Base-by-base conservation (phyloP, 1,140 invertebrate genomes). In the Wiebesia pumilae region DNA sequence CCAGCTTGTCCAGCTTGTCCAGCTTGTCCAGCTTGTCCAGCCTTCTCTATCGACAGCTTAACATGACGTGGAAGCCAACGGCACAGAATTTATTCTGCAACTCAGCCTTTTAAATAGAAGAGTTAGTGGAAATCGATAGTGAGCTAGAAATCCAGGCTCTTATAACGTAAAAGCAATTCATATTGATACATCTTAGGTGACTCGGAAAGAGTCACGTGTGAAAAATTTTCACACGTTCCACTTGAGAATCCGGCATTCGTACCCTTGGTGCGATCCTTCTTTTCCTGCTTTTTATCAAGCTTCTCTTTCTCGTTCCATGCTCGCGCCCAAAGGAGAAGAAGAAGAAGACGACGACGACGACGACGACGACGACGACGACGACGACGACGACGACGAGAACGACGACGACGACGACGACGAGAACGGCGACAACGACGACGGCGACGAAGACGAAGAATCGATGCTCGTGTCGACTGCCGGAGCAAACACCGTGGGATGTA, bases 401-500 rank as follows among this genome's bases (percentile, higher is more conserved):
- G 58, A 43, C 24, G 80, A 58, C 38, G 82, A 54, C 54, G 84
- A 65, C 51, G 81, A 47, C 24, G 58, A 62, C n/a, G 65, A 54
- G n/a, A 27, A 47, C 6, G 43, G 14, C 33, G 35, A 67, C 40
- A 35, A 14, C 78, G 33, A 75, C 38, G 75, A 85, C 24, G 78
- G 35, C 33, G 75, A 75, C 33, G 80, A 73, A 43, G 81, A 81
- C 27, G 40, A 88, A 92, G 93, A 91, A 91, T 91, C 91, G 85
- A 91, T 92, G 90, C 88, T 91, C 83, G 87, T 89, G 89, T 90
- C 89, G 87, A 33, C 40, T 3, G 75, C 30, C 21, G 58, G 24
- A 38, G 38, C 30, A 90, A 90, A 90, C 90, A 89, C 88, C 89
- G 90, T 91, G 91, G 91, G 92, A 93, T 93, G 92, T 92, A 93